These are phyloP conservation scores for Platycheirus albimanus DNA, from an alignment of 2,888 invertebrate genomes.

Conservation along the genomic window DNA sequence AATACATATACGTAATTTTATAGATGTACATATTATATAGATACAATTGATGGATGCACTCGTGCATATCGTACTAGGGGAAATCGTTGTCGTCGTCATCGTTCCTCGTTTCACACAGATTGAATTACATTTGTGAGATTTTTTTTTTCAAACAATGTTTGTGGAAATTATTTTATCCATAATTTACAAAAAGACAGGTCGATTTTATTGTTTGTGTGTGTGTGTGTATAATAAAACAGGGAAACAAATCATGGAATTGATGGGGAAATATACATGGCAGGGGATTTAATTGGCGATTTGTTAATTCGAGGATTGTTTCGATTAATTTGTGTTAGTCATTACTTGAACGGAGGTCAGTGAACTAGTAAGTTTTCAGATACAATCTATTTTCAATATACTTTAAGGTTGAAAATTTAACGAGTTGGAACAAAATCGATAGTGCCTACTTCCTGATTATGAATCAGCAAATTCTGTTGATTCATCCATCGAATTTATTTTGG, in stretches of 20 bases:
- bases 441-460: too few relatives aligned
- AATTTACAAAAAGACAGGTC: slow-evolving; percentile 13
- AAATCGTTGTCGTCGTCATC: slow-evolving; percentile 41
- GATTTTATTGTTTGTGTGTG: slow-evolving; percentile 9
- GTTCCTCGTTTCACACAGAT: slow-evolving; percentile 57
- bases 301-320: slow-evolving; percentile 1
- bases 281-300: slow-evolving; percentile 22
- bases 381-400: too few relatives aligned
- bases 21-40: slow-evolving; percentile 8
- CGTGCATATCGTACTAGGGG: slow-evolving; percentile 58
- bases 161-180: slow-evolving; percentile 31
- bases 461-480: too few relatives aligned
- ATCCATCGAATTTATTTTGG: too few relatives aligned
- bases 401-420: too few relatives aligned
- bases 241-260: neutral
- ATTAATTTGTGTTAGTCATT: neutral
- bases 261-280: neutral
- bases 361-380: too few relatives aligned
- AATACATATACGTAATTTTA: neutral
- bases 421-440: too few relatives aligned
- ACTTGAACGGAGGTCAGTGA: too few relatives aligned
- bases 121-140: slow-evolving; percentile 63
- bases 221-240: neutral
- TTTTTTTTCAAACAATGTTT: slow-evolving; percentile 46
- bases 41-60: slow-evolving; percentile 70